A percentile compares a stretch with the other conserved stretches of the same genome.
These are phyloP conservation scores for Platorchestia sp. DNA, from an alignment of 1,140 invertebrate species.

Conservation along the genomic window DNA sequence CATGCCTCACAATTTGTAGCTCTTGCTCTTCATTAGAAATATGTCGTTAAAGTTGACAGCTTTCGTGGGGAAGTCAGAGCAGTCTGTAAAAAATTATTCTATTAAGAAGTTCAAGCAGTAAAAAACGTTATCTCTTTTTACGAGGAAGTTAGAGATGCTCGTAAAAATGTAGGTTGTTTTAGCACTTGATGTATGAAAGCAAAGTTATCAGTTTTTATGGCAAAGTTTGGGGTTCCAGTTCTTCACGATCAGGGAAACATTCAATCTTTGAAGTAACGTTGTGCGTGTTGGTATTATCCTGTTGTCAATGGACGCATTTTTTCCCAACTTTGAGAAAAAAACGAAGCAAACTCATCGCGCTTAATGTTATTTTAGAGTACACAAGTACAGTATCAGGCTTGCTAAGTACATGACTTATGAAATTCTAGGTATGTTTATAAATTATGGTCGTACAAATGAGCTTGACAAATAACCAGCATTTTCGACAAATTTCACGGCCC, in stretches of 20 bases:
- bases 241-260: neutral
- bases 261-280: neutral
- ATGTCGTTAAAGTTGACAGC: neutral
- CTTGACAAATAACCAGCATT: no score
- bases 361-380: neutral
- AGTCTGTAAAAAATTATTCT: neutral
- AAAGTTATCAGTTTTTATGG: neutral
- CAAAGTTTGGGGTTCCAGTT: neutral
- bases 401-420: no score
- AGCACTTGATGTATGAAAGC: neutral
- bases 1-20: neutral
- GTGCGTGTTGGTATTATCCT: neutral
- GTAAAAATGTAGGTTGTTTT: neutral
- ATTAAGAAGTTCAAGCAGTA: neutral
- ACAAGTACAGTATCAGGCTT: neutral
- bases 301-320: neutral
- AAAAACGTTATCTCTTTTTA: neutral
- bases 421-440: no score
- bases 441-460: no score
- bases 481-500: no score
- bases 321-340: neutral
- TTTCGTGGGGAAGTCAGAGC: neutral
- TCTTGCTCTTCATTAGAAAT: neutral
- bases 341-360: no score
- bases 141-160: neutral